phyloP scores from a whole-genome alignment of 2,888 invertebrate species.

The Cremastinae sp. region DNA sequence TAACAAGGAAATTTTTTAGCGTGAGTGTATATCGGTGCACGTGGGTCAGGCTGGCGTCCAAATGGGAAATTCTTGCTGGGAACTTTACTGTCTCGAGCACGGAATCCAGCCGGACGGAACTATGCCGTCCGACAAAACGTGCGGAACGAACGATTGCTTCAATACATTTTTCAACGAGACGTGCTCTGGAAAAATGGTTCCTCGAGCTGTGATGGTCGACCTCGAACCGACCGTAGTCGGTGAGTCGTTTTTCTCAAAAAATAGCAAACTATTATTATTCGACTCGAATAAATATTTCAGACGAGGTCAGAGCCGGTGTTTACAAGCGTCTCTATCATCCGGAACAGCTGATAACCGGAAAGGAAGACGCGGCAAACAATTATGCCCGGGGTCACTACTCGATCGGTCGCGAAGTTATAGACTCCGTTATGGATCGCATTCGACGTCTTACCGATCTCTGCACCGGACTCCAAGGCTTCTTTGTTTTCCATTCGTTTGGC shows the following conservation, averaged over 20 bases:
- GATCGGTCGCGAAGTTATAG: slow-evolving; percentile 94
- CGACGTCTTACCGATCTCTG: slow-evolving; percentile 93
- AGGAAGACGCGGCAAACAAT: slow-evolving; percentile 96
- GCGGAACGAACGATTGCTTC: slow-evolving; percentile 82
- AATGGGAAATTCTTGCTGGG: slow-evolving; percentile 93
- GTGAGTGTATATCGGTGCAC: slow-evolving; percentile 93
- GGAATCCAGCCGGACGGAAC: slow-evolving; percentile 91
- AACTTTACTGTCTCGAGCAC: slow-evolving; percentile 91
- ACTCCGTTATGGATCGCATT: slow-evolving; percentile 90
- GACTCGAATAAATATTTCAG: slow-evolving; percentile 77
- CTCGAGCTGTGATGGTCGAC: slow-evolving; percentile 93
- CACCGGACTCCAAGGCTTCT: slow-evolving; percentile 92
- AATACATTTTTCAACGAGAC: slow-evolving; percentile 93
- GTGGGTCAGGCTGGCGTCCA: slow-evolving; percentile 93
- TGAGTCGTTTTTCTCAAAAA: slow-evolving; percentile 68
- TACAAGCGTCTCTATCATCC: slow-evolving; percentile 94
- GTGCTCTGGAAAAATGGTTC: slow-evolving; percentile 93
- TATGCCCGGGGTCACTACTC: slow-evolving; percentile 97
- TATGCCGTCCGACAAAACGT: slow-evolving; percentile 83
- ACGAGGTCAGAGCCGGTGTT: slow-evolving; percentile 91
- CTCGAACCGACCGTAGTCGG: slow-evolving; percentile 94
- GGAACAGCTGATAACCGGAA: slow-evolving; percentile 95
- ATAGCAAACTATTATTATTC: neutral
- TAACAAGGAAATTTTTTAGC: slow-evolving; percentile 80
- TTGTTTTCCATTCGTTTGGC: slow-evolving; percentile 96